Evolutionary conservation across 1,140 invertebrate species (phyloP), one percentile per base, ranked within the genome.

Genomic region (Drosophila sechellia): DNA sequence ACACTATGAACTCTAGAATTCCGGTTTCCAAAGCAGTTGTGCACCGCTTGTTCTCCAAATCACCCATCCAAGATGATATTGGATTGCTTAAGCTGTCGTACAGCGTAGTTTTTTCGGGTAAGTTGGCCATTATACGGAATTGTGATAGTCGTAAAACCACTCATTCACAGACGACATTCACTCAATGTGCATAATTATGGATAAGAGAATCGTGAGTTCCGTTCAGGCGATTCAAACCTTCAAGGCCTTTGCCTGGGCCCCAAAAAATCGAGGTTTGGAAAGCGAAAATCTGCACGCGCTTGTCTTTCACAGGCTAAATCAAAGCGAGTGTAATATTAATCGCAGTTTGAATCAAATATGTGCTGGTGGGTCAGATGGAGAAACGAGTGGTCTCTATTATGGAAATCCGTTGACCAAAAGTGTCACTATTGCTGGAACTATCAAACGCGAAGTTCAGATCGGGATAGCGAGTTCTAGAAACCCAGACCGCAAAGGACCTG

Each of bases 191-290:
- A 59, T 64, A 8, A n/a, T 11, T 2, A 8, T 1, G 17, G 15
- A 12, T 45, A 11, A 1, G 20, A 0, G 0, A 0, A 11, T 17
- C 1, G 42, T 11, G 25, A 31, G 5, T 0, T 0, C 0, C 5
- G 39, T 64, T n/a, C 20, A 64, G 0, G 2, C 0, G 0, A 0
- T 12, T 1, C 0, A 0, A 1, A 2, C 1, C 0, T 27, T 64
- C 6, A 8, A 58, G 0, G 40, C 12, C 8, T 59, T 45, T n/a
- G 60, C 20, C 12, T 64, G 60, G 60, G 60, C 53, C 1, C 53
- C 5, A 1, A 27, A 0, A 20, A 4, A 4, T 4, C 4, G 5
- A 1, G 1, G 10, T 3, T 4, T 5, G 3, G 43, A 45, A 1
- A 45, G 54, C 40, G n/a, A 45, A 4, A 6, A 6, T 15, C 55